Conservation (phyloP, 2,113 vertebrate genomes). For the Salvator merianae region DNA sequence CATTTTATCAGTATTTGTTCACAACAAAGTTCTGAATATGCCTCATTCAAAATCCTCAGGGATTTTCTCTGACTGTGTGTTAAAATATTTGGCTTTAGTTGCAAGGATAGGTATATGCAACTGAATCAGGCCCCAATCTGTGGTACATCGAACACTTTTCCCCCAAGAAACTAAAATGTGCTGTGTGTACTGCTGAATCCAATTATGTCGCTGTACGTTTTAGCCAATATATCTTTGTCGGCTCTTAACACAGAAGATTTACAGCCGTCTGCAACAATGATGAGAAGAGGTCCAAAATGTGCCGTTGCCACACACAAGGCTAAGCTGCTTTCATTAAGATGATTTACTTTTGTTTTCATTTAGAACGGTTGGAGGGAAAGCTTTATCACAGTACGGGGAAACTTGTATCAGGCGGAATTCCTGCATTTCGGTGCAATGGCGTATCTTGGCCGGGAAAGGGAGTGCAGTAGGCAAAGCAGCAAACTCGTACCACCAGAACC, state of each 20-base stretch:
- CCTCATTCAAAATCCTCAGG: not conserved
- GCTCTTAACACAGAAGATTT: not conserved
- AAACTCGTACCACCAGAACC: no score
- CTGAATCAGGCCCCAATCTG: not conserved
- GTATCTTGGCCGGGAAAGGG: no score
- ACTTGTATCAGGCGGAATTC: no score
- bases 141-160: not conserved
- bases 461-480: no score
- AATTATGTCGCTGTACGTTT: not conserved
- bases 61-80: no score
- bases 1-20: not conserved
- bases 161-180: no score
- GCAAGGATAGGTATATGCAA: fast-evolving
- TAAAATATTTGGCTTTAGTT: not conserved
- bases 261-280: not conserved
- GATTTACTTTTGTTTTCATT: no score
- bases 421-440: no score
- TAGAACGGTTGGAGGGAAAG: no score
- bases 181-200: no score
- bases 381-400: no score
- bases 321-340: no score
- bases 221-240: not conserved
- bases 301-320: not conserved
- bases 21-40: not conserved
- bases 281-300: not conserved